A percentile compares a stretch with the other conserved stretches of the same genome.
Evolutionary conservation across 2,888 invertebrate species (phyloP).

Genomic region (Eledone cirrhosa): DNA sequence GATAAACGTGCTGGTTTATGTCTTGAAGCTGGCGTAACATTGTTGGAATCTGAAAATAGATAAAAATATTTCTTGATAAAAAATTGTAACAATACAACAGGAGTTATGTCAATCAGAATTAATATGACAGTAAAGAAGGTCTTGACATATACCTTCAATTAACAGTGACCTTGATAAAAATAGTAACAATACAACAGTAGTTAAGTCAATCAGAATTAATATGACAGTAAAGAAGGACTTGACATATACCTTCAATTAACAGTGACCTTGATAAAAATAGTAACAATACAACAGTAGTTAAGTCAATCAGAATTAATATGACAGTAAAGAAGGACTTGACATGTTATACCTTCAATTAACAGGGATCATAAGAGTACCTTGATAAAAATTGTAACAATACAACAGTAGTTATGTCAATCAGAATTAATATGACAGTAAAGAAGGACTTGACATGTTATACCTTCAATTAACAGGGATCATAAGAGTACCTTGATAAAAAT

Average conservation of each 20-base stretch:
- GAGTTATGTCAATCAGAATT: not conserved
- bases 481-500: not conserved
- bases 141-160: no score
- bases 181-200: not conserved
- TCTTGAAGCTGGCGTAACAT: not conserved
- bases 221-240: no score
- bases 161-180: no score
- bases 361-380: no score
- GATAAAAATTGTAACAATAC: no score
- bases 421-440: no score
- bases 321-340: no score
- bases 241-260: no score
- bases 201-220: not conserved
- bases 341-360: no score
- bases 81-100: not conserved
- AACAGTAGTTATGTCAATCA: not conserved
- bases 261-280: no score
- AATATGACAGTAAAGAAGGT: no score
- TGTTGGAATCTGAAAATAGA: not conserved
- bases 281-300: not conserved
- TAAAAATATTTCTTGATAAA: not conserved
- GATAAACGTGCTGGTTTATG: constrained; percentile 3
- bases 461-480: not conserved
- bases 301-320: not conserved
- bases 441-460: no score